Conservation (phyloP, 2,797 vertebrate species). For the Sebastes itinus region DNA sequence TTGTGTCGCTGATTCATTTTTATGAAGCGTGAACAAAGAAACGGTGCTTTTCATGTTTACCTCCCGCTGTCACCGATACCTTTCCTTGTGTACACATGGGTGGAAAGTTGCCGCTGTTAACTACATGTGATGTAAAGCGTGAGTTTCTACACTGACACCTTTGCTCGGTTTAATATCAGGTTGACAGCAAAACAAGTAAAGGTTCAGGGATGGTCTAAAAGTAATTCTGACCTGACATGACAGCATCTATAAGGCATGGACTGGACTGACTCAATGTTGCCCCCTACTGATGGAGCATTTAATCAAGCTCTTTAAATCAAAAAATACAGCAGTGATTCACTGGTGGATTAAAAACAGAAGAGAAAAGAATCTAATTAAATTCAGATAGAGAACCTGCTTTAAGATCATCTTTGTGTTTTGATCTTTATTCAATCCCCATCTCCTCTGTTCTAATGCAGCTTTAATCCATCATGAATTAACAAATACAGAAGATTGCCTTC, state of each 20-base stretch:
- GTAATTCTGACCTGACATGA: neutral
- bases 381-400: neutral
- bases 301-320: neutral
- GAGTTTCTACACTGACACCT: neutral
- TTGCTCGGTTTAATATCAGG: neutral
- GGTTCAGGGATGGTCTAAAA: neutral
- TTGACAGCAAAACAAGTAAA: neutral
- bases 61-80: neutral
- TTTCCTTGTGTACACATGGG: neutral
- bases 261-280: slow-evolving; percentile 57
- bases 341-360: neutral
- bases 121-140: neutral
- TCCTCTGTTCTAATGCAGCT: slow-evolving; percentile 55
- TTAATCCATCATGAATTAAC: slow-evolving; percentile 51
- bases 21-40: slow-evolving; percentile 4
- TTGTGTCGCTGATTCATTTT: slow-evolving; percentile 22
- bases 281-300: slow-evolving; percentile 47
- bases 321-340: neutral
- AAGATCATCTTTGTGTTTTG: slow-evolving; percentile 15
- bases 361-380: neutral
- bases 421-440: slow-evolving; percentile 72
- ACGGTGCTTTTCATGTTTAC: neutral
- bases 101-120: slow-evolving; percentile 11
- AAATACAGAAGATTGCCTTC: slow-evolving; percentile 49
- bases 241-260: neutral